A percentile compares a stretch with the other conserved stretches of the same genome.
phyloP scores from a whole-genome alignment of 2,797 vertebrate species.

The Neosilurus mollespiculum region DNA sequence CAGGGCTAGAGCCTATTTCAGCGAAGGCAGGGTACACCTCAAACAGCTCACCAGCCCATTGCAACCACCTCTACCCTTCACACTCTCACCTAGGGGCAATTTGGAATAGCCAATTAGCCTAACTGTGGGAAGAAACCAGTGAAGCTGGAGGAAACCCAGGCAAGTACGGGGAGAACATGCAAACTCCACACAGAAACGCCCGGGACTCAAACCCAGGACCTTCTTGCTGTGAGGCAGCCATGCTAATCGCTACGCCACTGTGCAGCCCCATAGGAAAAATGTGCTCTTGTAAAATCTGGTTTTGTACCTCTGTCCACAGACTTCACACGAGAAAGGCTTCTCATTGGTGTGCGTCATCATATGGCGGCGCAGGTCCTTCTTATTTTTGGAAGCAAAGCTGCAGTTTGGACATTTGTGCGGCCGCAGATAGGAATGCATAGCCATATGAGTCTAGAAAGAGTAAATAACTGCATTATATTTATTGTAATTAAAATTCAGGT shows the following conservation, averaged over 20 bases:
- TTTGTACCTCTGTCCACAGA: conserved; percentile 91
- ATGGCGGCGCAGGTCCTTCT: conserved; percentile 94
- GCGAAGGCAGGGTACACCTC: no score
- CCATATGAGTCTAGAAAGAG: conserved; percentile 84
- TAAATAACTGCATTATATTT: not conserved
- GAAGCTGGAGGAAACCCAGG: not conserved
- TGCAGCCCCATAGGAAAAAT: not conserved
- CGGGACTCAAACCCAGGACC: no score
- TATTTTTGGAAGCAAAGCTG: conserved; percentile 98
- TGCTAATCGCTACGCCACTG: no score
- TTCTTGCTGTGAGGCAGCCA: no score
- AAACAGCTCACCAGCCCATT: no score
- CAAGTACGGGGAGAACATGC: no score
- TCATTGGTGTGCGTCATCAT: conserved; percentile 97
- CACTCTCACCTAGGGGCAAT: not conserved
- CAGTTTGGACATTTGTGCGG: conserved; percentile 94
- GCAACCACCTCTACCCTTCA: not conserved
- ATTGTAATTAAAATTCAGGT: not conserved
- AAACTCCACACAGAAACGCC: no score
- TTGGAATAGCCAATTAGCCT: no score
- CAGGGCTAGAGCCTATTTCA: no score
- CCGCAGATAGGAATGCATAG: conserved; percentile 84
- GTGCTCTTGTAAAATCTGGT: not conserved
- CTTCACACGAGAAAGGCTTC: conserved; percentile 91
- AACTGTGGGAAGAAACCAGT: not conserved